A percentile compares a stretch with the other conserved stretches of the same genome.
phyloP scores from a whole-genome alignment of 2,797 vertebrate species.

The Potorous gilbertii region DNA sequence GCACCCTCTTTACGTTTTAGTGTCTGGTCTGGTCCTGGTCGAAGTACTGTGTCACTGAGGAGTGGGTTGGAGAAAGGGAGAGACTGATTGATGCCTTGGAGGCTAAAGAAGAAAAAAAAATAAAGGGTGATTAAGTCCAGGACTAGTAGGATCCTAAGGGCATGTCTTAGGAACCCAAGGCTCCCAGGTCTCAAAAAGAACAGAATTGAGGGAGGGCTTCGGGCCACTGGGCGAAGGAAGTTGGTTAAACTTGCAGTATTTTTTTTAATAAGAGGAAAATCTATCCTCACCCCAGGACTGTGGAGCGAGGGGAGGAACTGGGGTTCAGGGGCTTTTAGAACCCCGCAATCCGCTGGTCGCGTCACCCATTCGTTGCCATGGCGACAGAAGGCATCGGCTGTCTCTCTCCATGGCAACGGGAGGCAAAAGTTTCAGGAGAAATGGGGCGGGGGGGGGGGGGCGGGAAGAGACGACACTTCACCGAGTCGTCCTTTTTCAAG shows the following conservation, averaged over 20 bases:
- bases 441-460: constrained; percentile 42
- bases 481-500: constrained; percentile 45
- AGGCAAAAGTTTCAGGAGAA: constrained; percentile 76
- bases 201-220: background rate
- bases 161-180: background rate
- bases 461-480: constrained; percentile 40
- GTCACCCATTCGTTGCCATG: constrained; percentile 70
- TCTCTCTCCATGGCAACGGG: constrained; percentile 80
- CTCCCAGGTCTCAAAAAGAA: background rate
- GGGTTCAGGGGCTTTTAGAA: constrained; percentile 64
- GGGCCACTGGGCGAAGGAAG: background rate
- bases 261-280: constrained; percentile 20
- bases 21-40: background rate
- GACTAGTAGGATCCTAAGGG: background rate
- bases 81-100: background rate
- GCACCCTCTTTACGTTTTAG: constrained; percentile 65
- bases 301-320: constrained; percentile 11
- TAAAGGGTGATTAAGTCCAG: background rate
- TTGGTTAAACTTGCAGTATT: constrained; percentile 29
- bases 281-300: constrained; percentile 13
- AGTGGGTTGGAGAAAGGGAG: background rate
- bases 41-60: background rate
- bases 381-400: constrained; percentile 74
- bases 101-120: background rate
- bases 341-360: constrained; percentile 67